Conservation (phyloP, 2,797 vertebrate species). For the Sebastes elongatus region DNA sequence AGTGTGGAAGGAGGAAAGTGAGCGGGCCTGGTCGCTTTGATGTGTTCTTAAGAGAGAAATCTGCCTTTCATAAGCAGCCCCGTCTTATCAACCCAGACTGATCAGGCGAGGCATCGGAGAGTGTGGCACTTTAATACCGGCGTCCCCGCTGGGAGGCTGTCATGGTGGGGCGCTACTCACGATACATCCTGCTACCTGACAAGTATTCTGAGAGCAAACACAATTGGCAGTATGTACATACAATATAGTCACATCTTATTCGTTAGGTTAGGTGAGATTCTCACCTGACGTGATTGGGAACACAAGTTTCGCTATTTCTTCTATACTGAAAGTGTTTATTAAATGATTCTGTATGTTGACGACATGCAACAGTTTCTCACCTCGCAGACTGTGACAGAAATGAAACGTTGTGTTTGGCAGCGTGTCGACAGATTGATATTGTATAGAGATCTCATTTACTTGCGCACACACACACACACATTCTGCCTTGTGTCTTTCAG, state of each 20-base stretch:
- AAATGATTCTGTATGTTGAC: neutral
- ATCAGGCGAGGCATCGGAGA: constrained; percentile 65
- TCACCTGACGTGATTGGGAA: neutral
- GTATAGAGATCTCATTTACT: constrained; percentile 3
- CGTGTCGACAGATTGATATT: neutral
- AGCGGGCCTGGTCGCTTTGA: constrained; percentile 65
- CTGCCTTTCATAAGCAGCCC: constrained; percentile 70
- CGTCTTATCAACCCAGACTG: constrained; percentile 56
- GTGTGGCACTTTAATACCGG: constrained; percentile 61
- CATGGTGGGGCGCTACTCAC: constrained; percentile 19
- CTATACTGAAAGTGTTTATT: neutral
- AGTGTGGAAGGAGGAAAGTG: constrained; percentile 40
- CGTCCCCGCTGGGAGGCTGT: constrained; percentile 51
- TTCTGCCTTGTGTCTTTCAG: constrained; percentile 62
- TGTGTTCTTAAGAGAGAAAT: constrained; percentile 77
- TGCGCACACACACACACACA: constrained; percentile 79
- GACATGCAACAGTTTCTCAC: neutral
- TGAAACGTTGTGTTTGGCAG: neutral
- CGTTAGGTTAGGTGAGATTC: neutral
- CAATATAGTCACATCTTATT: constrained; percentile 8
- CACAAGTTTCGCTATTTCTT: neutral
- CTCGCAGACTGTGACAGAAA: neutral
- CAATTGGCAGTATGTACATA: neutral
- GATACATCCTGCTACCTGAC: constrained; percentile 44
- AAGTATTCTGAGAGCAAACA: constrained; percentile 19